Base-by-base conservation (phyloP, 2,113 vertebrate genomes). In the Syngnathus floridae region DNA sequence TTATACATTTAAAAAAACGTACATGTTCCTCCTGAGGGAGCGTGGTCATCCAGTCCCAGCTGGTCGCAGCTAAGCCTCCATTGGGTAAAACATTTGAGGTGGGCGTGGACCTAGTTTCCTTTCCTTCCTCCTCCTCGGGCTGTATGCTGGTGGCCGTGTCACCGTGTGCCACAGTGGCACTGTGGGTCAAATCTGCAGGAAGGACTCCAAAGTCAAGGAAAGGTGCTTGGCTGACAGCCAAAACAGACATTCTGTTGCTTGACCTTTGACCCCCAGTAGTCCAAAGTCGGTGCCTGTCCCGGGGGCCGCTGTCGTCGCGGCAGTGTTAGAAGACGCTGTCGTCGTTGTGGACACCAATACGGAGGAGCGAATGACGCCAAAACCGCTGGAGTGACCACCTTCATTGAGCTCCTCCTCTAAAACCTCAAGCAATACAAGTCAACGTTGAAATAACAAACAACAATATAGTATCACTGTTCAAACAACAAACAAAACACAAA, bases 251-350 rank as follows among this genome's bases (percentile, higher is more conserved):
- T 14, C 38, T 1, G 21, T 37, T 14, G 11, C 21, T 26, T 61
- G 5, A 61, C 59, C 59, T 61, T 61, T 61, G n/a, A 26, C 38
- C 12, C 65, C 77, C 67, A 82, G 62, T 57, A 81, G 78, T 22
- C 82, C 80, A 31, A 88, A 86, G 75, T 88, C 83, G 1, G 83
- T 85, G 82, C 82, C 82, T 0, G 83, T 79, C 67, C 85, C 84
- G 3, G 76, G 77, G n/a, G 69, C 45, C n/a, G 61, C 9, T 0
- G 86, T 84, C 9, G 66, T 81, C 7, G 8, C 46, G 16, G 17
- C 5, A 2, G 48, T 66, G 26, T 38, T 71, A 8, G 43, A 59
- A 3, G 38, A 17, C 22, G 45, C 46, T 0, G 68, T 14, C 26
- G 13, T 14, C 13, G 40, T 16, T 17, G 58, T 4, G 14, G 74